Conservation (phyloP, 2,797 vertebrate species). For the Sebastes vulpes region DNA sequence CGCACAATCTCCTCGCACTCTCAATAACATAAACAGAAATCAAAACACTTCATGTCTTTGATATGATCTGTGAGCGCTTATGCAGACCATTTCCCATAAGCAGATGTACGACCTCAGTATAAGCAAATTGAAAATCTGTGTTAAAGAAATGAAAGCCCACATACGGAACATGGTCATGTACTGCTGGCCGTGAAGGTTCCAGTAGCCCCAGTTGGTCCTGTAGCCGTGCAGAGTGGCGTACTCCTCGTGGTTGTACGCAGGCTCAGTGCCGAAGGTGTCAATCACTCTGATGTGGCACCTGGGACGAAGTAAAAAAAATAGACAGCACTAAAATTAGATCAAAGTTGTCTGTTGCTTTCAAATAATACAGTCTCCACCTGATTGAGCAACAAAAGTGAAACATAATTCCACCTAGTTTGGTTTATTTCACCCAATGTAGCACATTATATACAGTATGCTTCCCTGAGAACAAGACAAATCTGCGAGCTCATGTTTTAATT, state of each 20-base stretch:
- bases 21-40: background rate
- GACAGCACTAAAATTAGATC: conserved; percentile 30
- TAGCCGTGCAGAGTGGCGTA: conserved; percentile 94
- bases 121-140: background rate
- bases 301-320: conserved; percentile 24
- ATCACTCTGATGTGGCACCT: conserved; percentile 97
- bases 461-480: background rate
- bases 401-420: background rate
- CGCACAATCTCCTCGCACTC: conserved; percentile 28
- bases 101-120: background rate
- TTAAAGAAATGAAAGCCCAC: conserved; percentile 26
- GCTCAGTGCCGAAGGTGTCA: conserved; percentile 96
- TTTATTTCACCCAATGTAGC: background rate
- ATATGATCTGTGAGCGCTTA: background rate
- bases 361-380: background rate
- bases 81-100: background rate
- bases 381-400: background rate
- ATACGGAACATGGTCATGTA: conserved; percentile 96
- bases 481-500: background rate
- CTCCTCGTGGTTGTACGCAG: conserved; percentile 96
- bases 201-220: conserved; percentile 98
- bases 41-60: background rate
- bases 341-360: background rate
- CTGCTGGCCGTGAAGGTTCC: conserved; percentile 95
- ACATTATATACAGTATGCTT: background rate